phyloP scores from a whole-genome alignment of 2,888 invertebrate genomes.

The Chloromyia formosa region DNA sequence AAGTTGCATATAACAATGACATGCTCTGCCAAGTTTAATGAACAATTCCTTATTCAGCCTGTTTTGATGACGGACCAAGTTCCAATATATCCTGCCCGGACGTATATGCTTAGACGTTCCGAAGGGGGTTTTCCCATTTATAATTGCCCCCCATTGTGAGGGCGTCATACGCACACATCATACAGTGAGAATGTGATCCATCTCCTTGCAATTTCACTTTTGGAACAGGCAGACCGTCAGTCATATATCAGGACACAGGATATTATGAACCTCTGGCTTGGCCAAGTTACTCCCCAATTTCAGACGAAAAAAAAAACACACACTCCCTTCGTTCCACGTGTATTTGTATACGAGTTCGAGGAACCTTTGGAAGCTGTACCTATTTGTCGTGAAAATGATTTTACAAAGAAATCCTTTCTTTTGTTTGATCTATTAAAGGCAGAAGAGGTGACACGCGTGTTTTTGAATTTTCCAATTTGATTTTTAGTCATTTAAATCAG shows the following conservation, averaged over 20 bases:
- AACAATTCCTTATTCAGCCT: neutral
- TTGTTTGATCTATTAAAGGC: conserved; percentile 27
- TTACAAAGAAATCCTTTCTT: conserved; percentile 26
- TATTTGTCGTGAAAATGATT: too few species aligned
- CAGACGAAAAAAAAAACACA: too few species aligned
- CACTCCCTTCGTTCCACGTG: too few species aligned
- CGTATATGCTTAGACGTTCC: neutral
- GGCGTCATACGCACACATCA: conserved; percentile 43
- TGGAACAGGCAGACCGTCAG: neutral
- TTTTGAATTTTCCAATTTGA: conserved; percentile 25
- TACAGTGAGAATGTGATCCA: conserved; percentile 9
- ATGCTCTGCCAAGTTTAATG: conserved; percentile 19
- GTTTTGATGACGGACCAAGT: neutral
- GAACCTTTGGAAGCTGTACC: too few species aligned
- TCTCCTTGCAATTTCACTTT: conserved; percentile 7
- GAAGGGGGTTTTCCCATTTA: neutral
- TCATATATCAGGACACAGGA: too few species aligned
- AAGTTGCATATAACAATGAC: conserved; percentile 28
- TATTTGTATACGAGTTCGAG: too few species aligned
- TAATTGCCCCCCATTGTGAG: conserved; percentile 48
- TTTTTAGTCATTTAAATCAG: too few species aligned
- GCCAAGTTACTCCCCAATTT: too few species aligned
- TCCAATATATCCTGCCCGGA: neutral
- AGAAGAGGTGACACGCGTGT: conserved; percentile 35
- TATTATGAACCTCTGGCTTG: too few species aligned